Evolutionary conservation across 2,888 invertebrate genomes (phyloP), one percentile per base, ranked within the genome.

Genomic region (Ophion obscuratus): DNA sequence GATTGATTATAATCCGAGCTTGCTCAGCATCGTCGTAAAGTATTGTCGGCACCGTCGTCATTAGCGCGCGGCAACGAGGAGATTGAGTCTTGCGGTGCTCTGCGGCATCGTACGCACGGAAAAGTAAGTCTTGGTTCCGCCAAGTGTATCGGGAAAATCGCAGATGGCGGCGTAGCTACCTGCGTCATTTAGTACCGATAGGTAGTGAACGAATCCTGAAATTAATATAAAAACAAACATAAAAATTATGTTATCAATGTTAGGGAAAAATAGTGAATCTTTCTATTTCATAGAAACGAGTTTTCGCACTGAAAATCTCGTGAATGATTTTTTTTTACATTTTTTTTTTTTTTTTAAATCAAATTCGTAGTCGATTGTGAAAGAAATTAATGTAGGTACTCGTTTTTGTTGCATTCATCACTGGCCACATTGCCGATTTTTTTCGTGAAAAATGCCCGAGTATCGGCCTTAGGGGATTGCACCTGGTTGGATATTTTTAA

Each of bases 161-260:
- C 74, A 74, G 40, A 74, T 40, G 17, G 62, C 74, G n/a, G 27
- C 74, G 20, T 74, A 74, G 24, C 62, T 74, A 9, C 40, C 62
- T 7, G 2, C 24, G 0, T 74, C 74, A 44, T 74, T 74, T 5
- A 62, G 14, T n/a, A 74, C 44, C 11, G 61, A 61, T n/a, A 74
- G 14, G 27, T 74, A 74, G 24, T 74, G 61, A 10, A 74, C 20
- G 1, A 10, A 14, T 74, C 74, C 74, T 74, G 17, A 20, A 62
- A 44, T 6, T 11, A 62, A n/a, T 9, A 62, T 1, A 2, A 36
- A 31, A n/a, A 53, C 7, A 24, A 31, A 31, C 2, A 31, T 31
- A 1, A 53, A 53, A 0, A 53, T 7, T 24, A 53, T n/a, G 20
- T 53, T 53, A 24, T 1, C 1, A 4, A 24, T 14, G 53, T 40